phyloP scores from a whole-genome alignment of 1,140 invertebrate genomes.

The Delia radicum region DNA sequence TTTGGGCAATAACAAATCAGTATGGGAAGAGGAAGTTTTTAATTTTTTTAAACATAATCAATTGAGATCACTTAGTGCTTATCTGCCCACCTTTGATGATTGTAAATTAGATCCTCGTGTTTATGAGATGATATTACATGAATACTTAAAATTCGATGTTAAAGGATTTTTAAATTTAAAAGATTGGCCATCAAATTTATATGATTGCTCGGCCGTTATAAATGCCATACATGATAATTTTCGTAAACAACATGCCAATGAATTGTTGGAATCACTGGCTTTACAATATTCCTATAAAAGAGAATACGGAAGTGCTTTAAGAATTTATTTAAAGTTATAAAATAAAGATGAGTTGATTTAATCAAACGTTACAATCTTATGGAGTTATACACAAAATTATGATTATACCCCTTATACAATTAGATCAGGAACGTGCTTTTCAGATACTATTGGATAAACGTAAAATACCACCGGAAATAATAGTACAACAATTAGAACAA shows the following conservation, averaged over 20 bases:
- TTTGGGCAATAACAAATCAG: conserved; percentile 76
- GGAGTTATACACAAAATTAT: conserved; percentile 81
- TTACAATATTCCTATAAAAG: conserved; percentile 88
- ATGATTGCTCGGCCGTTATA: conserved; percentile 83
- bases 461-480: conserved; percentile 74
- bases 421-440: conserved; percentile 83
- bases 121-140: conserved; percentile 94
- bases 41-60: conserved; percentile 87
- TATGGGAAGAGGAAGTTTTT: conserved; percentile 93
- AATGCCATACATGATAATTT: conserved; percentile 80
- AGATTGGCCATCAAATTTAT: conserved; percentile 83
- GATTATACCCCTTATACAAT: conserved; percentile 86
- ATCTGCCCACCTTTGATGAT: conserved; percentile 72
- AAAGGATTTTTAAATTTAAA: conserved; percentile 81
- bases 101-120: conserved; percentile 77
- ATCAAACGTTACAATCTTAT: conserved; percentile 83
- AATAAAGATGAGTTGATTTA: conserved; percentile 83
- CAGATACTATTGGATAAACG: conserved; percentile 80
- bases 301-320: conserved; percentile 90
- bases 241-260: conserved; percentile 69
- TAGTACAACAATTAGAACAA: conserved; percentile 78
- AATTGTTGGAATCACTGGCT: conserved; percentile 84
- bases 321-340: conserved; percentile 85
- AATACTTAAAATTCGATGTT: conserved; percentile 86
- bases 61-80: conserved; percentile 80